Conservation (phyloP, 2,113 vertebrate species). For the Pseudopipra pipra region DNA sequence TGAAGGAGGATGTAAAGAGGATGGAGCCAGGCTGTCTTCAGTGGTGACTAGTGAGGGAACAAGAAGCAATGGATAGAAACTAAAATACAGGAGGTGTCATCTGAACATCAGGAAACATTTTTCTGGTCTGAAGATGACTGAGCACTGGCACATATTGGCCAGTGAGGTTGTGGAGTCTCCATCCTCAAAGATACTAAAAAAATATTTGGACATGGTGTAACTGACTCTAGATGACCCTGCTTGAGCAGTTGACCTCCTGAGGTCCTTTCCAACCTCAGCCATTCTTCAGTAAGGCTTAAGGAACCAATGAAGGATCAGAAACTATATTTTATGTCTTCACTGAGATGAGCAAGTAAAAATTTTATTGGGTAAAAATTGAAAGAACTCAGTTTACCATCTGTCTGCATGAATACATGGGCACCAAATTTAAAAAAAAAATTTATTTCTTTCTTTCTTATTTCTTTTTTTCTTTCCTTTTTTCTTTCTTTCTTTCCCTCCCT, state of each 20-base stretch:
- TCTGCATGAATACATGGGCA: background rate
- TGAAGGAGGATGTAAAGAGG: background rate
- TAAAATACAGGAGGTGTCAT: background rate
- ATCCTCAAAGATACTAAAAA: background rate
- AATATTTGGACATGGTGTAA: background rate
- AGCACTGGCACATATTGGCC: background rate
- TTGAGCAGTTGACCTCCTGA: background rate
- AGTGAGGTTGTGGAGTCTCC: background rate
- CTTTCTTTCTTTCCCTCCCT: fast-evolving
- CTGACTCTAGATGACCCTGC: background rate
- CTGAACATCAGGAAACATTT: background rate
- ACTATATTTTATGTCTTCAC: background rate
- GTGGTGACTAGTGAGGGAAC: background rate
- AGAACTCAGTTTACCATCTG: background rate
- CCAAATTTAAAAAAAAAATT: background rate
- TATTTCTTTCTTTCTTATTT: no score
- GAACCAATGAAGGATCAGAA: background rate
- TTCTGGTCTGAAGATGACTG: background rate
- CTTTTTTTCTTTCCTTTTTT: background rate
- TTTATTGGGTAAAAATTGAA: background rate
- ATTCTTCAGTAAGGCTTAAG: background rate
- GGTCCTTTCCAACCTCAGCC: background rate
- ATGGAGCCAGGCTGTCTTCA: background rate
- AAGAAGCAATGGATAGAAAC: background rate
- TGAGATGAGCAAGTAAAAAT: background rate